Conservation (phyloP, 2,888 invertebrate genomes). For the Spisula solida region DNA sequence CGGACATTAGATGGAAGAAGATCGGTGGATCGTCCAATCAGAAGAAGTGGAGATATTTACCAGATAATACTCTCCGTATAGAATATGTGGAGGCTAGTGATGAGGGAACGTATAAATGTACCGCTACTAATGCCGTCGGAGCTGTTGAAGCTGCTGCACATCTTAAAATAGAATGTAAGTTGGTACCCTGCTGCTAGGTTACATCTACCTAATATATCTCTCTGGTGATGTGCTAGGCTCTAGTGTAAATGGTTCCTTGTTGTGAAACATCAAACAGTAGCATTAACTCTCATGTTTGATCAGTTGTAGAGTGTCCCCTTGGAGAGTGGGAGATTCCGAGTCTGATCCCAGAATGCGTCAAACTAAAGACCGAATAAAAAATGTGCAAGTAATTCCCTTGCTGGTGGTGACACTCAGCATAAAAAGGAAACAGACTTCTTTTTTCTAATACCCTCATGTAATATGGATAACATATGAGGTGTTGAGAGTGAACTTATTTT, state of each 20-base stretch:
- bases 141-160: slow-evolving; percentile 94
- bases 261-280: neutral
- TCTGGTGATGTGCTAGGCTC: neutral
- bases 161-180: slow-evolving; percentile 96
- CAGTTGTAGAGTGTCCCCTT: too few relatives aligned
- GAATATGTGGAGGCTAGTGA: slow-evolving; percentile 94
- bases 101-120: slow-evolving; percentile 95
- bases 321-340: too few relatives aligned
- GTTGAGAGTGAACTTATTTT: too few relatives aligned
- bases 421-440: too few relatives aligned
- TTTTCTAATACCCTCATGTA: too few relatives aligned
- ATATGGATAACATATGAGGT: too few relatives aligned
- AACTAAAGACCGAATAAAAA: too few relatives aligned
- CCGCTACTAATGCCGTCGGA: slow-evolving; percentile 96
- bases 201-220: neutral
- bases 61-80: slow-evolving; percentile 94
- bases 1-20: slow-evolving; percentile 92
- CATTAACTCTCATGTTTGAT: too few relatives aligned
- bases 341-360: too few relatives aligned
- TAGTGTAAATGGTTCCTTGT: neutral
- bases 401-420: too few relatives aligned
- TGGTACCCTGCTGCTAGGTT: slow-evolving; percentile 12
- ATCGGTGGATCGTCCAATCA: slow-evolving; percentile 90
- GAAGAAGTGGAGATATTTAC: slow-evolving; percentile 89
- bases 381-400: too few relatives aligned